Conservation (phyloP, 2,113 vertebrate genomes). For the Mugil cephalus region DNA sequence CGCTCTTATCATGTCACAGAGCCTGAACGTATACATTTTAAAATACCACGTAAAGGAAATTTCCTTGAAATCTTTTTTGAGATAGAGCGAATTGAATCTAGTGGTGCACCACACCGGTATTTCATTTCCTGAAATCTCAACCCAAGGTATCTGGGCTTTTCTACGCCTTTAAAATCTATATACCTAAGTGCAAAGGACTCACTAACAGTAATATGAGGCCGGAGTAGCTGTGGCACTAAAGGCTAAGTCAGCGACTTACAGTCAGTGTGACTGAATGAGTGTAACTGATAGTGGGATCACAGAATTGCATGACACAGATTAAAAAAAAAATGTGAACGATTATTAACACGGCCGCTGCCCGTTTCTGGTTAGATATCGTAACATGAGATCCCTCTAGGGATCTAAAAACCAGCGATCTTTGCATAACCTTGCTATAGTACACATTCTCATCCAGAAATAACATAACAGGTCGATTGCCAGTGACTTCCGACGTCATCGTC, state of each 20-base stretch:
- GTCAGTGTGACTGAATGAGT: background rate
- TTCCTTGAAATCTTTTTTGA: background rate
- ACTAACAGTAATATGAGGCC: background rate
- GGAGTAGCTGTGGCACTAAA: background rate
- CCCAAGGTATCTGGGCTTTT: background rate
- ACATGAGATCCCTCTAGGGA: too few species aligned
- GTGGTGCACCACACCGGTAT: too few species aligned
- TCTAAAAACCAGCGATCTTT: too few species aligned
- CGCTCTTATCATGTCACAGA: conserved; percentile 4
- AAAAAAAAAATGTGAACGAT: background rate
- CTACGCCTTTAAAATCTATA: background rate
- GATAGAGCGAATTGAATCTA: too few species aligned
- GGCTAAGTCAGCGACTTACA: background rate
- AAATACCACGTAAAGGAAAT: conserved; percentile 1
- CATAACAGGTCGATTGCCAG: too few species aligned
- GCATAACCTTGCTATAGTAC: too few species aligned
- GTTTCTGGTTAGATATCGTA: background rate
- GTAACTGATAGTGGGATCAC: background rate
- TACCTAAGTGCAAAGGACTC: background rate
- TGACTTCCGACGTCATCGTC: too few species aligned
- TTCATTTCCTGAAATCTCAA: too few species aligned
- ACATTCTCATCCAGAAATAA: too few species aligned
- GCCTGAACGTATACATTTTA: background rate
- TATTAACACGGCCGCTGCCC: background rate
- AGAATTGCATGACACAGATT: background rate